phyloP scores from a whole-genome alignment of 1,140 invertebrate species.

The Trichoplusia ni region DNA sequence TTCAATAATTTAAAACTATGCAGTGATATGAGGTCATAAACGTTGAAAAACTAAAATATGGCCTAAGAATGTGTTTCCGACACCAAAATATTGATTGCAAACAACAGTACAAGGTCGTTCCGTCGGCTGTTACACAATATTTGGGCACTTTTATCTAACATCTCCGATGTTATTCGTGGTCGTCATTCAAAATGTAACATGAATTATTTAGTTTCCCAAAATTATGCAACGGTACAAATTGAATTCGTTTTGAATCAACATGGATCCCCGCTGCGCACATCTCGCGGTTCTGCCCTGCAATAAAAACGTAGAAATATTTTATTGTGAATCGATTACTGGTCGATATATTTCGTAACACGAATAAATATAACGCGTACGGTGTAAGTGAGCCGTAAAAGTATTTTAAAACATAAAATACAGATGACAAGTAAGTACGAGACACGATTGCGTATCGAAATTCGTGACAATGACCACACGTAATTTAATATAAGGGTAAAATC shows the following conservation, averaged over 20 bases:
- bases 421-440: background rate
- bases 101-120: constrained; percentile 46
- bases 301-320: constrained; percentile 55
- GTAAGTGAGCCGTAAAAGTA: constrained; percentile 26
- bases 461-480: too few species aligned
- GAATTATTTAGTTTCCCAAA: constrained; percentile 67
- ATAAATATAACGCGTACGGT: constrained; percentile 9
- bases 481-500: too few species aligned
- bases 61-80: constrained; percentile 39
- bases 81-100: constrained; percentile 41
- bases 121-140: constrained; percentile 44
- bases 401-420: constrained; percentile 18
- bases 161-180: constrained; percentile 41
- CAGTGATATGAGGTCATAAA: too few species aligned
- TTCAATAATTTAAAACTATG: too few species aligned
- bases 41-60: too few species aligned
- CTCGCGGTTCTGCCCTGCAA: constrained; percentile 35
- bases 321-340: constrained; percentile 34
- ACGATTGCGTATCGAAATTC: too few species aligned
- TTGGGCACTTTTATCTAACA: constrained; percentile 58
- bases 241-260: constrained; percentile 60
- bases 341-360: constrained; percentile 36
- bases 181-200: constrained; percentile 64
- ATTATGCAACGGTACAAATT: constrained; percentile 73
- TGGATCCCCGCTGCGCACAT: constrained; percentile 55